phyloP scores from a whole-genome alignment of 2,888 invertebrate genomes.

The Adelphocoris suturalis region DNA sequence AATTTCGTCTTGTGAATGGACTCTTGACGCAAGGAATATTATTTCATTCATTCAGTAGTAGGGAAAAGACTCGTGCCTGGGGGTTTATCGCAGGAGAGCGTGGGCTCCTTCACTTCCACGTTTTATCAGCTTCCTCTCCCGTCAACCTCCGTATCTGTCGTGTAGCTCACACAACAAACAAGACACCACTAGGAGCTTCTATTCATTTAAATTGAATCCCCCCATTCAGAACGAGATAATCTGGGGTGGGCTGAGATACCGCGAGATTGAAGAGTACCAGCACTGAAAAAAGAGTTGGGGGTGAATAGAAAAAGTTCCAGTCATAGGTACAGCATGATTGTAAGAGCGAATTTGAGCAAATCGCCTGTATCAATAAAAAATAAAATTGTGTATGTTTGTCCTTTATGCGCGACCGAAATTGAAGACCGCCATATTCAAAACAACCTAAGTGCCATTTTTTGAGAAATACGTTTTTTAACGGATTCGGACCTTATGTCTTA shows the following conservation, averaged over 20 bases:
- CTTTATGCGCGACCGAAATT: too few species aligned
- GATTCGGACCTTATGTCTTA: too few species aligned
- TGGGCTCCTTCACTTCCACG: conserved; percentile 30
- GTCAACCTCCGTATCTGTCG: conserved; percentile 13
- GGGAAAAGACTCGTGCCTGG: background rate
- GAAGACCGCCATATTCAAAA: too few species aligned
- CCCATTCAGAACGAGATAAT: conserved; percentile 14
- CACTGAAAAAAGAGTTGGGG: too few species aligned
- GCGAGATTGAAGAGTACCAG: background rate
- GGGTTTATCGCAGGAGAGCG: conserved; percentile 11
- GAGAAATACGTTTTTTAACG: too few species aligned
- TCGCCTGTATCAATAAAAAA: too few species aligned
- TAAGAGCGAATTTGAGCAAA: too few species aligned
- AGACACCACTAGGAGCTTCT: background rate
- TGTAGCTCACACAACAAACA: background rate
- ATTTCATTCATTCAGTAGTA: background rate
- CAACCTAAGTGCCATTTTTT: too few species aligned
- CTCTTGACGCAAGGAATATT: conserved; percentile 2
- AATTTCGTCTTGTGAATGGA: too few species aligned
- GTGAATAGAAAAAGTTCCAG: too few species aligned
- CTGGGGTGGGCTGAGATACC: background rate
- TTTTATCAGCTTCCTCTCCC: conserved; percentile 34
- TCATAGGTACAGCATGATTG: too few species aligned
- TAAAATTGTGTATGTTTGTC: too few species aligned
- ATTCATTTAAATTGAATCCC: conserved; percentile 4